Base-by-base conservation (phyloP, 1,140 invertebrate genomes). In the Drosophila micromelanica region DNA sequence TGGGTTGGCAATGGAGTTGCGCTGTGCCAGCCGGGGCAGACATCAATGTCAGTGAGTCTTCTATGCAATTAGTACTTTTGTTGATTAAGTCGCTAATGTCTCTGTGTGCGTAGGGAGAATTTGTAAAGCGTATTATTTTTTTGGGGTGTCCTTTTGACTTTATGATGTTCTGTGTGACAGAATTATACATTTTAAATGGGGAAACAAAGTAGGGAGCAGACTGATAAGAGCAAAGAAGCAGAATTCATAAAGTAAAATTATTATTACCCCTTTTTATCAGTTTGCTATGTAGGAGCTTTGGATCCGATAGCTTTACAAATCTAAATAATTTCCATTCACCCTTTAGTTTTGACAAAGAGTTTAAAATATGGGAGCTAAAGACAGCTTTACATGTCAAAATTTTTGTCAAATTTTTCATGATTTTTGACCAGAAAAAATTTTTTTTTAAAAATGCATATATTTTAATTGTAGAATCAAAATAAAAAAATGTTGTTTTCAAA, bases 41-140 rank as follows among this genome's bases (percentile, higher is more conserved):
- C 84, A 89, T 84, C 84, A 87, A 89, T 79, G 84, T 80, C 76
- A 74, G 76, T 60, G 56, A 73, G 73, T 78, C 80, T 89, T 89
- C 84, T 89, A 80, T 89, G 84, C 84, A 89, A 89, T 89, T 89
- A 89, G 84, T 84, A 76, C 76, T 80, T 89, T 89, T 89, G 84
- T 89, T 89, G 84, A 89, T 89, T 89, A 89, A 79, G 76, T 71
- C 60, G 70, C 63, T 63, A 84, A 80, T 79, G 45, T 42, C 40
- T 12, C 5, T n/a, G 56, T 30, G 20, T 17, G 23, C 46, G 74
- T 32, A 17, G 48, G 15, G 40, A 5, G 37, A 3, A 15, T 27
- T 15, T 56, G 15, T 38, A 59, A 60, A 69, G 75, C 54, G 43
- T 20, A 64, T 12, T 30, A 43, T 35, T 73, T 73, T 56, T 43